phyloP scores from a whole-genome alignment of 2,797 vertebrate genomes.

The Limosa lapponica region DNA sequence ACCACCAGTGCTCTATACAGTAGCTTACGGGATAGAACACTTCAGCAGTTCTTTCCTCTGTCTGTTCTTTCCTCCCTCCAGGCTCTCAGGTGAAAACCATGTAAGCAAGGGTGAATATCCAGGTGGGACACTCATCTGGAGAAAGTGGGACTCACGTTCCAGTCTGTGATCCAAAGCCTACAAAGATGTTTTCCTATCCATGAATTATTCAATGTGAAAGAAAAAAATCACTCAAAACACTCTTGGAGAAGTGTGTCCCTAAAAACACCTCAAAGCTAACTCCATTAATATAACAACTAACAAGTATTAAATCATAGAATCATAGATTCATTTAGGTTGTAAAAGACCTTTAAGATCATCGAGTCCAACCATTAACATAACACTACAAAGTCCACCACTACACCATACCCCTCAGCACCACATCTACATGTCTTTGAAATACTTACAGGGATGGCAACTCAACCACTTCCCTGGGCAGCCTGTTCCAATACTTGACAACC shows the following conservation, averaged over 20 bases:
- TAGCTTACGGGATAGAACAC: neutral
- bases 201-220: neutral
- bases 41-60: neutral
- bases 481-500: neutral
- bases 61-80: neutral
- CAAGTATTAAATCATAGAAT: neutral
- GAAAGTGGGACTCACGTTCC: neutral
- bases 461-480: neutral
- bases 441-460: neutral
- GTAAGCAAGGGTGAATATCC: rapidly evolving
- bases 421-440: neutral
- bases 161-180: neutral
- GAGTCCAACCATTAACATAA: neutral
- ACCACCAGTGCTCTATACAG: neutral
- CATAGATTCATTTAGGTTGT: neutral
- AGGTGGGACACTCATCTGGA: neutral
- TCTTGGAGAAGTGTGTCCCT: neutral
- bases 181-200: neutral
- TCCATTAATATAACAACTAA: neutral
- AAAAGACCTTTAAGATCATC: neutral
- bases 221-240: neutral
- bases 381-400: neutral
- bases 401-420: neutral
- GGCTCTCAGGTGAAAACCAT: neutral
- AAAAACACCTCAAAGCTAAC: neutral